Evolutionary conservation across 2,888 invertebrate genomes (phyloP).

Genomic region (Thymelicus acteon): DNA sequence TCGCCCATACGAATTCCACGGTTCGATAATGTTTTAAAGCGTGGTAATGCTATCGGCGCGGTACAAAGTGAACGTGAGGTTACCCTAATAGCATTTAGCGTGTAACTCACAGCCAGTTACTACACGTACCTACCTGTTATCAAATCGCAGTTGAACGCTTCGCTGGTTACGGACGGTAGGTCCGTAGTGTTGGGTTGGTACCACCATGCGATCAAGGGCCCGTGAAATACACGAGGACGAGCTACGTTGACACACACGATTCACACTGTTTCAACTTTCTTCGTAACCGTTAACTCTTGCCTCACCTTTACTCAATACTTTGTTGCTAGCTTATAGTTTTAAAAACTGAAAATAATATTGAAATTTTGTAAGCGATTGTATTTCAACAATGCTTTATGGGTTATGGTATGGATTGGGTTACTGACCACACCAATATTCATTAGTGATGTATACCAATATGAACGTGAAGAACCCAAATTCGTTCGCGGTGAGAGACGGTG

Average conservation of each 20-base stretch:
- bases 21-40: conserved; percentile 2
- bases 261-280: conserved; percentile 44
- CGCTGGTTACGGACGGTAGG: conserved; percentile 59
- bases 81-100: conserved; percentile 58
- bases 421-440: too few species aligned
- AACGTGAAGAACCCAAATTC: conserved; percentile 39
- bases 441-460: neutral
- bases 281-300: conserved; percentile 10
- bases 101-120: conserved; percentile 45
- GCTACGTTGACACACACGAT: conserved; percentile 51
- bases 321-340: too few species aligned
- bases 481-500: conserved; percentile 39
- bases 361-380: too few species aligned
- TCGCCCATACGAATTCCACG: neutral
- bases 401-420: too few species aligned
- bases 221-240: conserved; percentile 64
- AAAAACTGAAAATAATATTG: too few species aligned
- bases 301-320: neutral
- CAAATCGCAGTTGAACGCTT: conserved; percentile 69
- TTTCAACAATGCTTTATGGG: too few species aligned
- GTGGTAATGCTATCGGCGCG: conserved; percentile 5
- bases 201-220: conserved; percentile 65
- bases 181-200: conserved; percentile 41
- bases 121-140: conserved; percentile 61
- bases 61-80: conserved; percentile 55